Base-by-base conservation (phyloP, 2,797 vertebrate species). In the Rhinophrynus dorsalis region DNA sequence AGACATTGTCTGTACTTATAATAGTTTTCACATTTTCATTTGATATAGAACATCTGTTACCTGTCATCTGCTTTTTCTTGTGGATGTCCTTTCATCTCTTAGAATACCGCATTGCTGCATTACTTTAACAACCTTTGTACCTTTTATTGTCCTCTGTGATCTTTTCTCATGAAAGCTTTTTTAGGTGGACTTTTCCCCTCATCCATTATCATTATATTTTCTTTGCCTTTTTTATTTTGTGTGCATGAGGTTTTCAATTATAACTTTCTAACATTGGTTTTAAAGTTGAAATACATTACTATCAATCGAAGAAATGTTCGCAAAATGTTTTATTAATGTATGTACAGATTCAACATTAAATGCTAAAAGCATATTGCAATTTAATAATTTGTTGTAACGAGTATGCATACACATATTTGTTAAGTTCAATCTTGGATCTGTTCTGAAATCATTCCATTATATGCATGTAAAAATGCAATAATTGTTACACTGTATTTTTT, bases 121-220 rank as follows among this genome's bases (percentile, higher is more conserved):
- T 73, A 44, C 40, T 73, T 66, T 60, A 73, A 52, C 54, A 73
- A 66, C 70, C 69, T 73, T 73, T 73, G 63, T 73, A 66, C 62
- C 45, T 60, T 52, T 66, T 60, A 59, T 60, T 66, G 54, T 66
- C 26, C 45, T 73, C 55, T 73, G 55, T 73, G 70, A 73, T 73
- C 62, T 60, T 73, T 73, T 11, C 23, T 62, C 37, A 52, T 65
- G 29, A 73, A 73, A 59, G 70, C 45, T 58, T 65, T 62, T 73
- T 66, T 30, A 51, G 55, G 45, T 52, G 55, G 62, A 51, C 60
- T 5, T 65, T 59, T 38, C 44, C 40, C 59, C 18, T 32, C 27
- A 18, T 65, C 61, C 54, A 60, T 73, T 59, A 67, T 60, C 45
- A 44, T 73, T 66, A 51, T 65, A 20, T 45, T 29, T 35, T 54